Evolutionary conservation across 1,140 invertebrate genomes (phyloP), one percentile per base, ranked within the genome.

Genomic region (Neodiprion fabricii): DNA sequence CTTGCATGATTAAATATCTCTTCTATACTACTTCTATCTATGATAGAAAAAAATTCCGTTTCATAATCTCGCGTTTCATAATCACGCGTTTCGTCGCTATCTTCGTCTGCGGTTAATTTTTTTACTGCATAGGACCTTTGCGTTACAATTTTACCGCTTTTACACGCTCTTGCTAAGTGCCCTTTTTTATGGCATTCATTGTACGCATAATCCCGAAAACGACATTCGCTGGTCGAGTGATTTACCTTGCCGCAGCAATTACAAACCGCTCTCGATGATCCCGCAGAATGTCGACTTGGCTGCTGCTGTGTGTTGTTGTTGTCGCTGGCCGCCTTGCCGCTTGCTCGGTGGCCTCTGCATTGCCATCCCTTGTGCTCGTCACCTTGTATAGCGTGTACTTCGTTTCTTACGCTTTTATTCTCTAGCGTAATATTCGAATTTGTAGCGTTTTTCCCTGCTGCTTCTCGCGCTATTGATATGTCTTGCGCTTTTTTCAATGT

Each of bases 231-330:
- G 7, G 67, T 71, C 23, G 23, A 53, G 65, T 81, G 80, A 28
- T 76, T 74, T 11, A 21, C 49, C 50, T 72, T 72, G 0, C 75
- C 78, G 75, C 80, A 81, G 48, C 74, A 75, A 28, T 72, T 72
- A 50, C 74, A 75, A n/a, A 47, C 49, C 14, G 21, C 9, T 50
- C 47, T 61, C 10, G 10, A n/a, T 61, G 71, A 72, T 21, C 17
- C 17, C 17, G 17, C 17, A 21, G 17, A 21, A 21, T 21, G 17
- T 21, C 17, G 0, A 21, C 17, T 21, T 21, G 17, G 17, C 2
- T 69, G 72, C 17, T 69, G 66, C 17, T 73, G 72, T 48, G 17
- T 67, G 72, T n/a, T 73, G 69, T 9, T 9, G 10, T 17, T 70
- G 28, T 48, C 9, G 72, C 72, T 72, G 72, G n/a, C 61, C 21